Evolutionary conservation across 64 coral and sea anemone species (phyloP), one percentile per base, ranked within the genome.

Genomic region (Stylophora pistillata): DNA sequence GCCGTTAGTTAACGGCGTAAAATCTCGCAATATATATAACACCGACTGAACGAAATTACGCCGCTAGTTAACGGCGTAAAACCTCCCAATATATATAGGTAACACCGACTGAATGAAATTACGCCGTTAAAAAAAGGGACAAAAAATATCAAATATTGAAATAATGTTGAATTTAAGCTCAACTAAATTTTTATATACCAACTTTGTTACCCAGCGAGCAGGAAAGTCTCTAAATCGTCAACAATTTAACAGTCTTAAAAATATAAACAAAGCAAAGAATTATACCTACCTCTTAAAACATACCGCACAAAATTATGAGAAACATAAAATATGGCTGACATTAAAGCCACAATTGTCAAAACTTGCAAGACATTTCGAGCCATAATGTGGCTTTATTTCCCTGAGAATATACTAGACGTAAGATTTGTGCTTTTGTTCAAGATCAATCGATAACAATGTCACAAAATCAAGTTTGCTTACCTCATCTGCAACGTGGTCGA

Each of bases 281-380:
- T 26, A 10, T 4, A 68, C 78, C 83, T 75, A 90, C 89, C 89
- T 90, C 57, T 61, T 27, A 90, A 83, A 58, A 90, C 25, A 90
- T 90, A 90, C 55, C 69, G 56, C 65, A 81, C 89, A 58, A 90
- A 79, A 63, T 82, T 79, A 30, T 90, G 78, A 15, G 78, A 53
- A 5, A 90, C 89, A 58, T 62, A 90, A 64, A 90, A 63, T 74
- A 58, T 74, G 47, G 89, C 89, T 11, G 78, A 23, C 5, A 74
- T 17, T 17, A 90, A 53, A 52, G 80, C 78, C 13, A 75, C 21
- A 53, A 90, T 29, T 58, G 89, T 90, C 55, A 90, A 27, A 47
- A 33, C 75, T 59, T 83, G 89, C 13, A 90, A 73, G 33, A 90
- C 47, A 84, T 66, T 82, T 64, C 89, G 64, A 37, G 78, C 56